Conservation (phyloP, 2,888 invertebrate species). For the Octodonta nipae region DNA sequence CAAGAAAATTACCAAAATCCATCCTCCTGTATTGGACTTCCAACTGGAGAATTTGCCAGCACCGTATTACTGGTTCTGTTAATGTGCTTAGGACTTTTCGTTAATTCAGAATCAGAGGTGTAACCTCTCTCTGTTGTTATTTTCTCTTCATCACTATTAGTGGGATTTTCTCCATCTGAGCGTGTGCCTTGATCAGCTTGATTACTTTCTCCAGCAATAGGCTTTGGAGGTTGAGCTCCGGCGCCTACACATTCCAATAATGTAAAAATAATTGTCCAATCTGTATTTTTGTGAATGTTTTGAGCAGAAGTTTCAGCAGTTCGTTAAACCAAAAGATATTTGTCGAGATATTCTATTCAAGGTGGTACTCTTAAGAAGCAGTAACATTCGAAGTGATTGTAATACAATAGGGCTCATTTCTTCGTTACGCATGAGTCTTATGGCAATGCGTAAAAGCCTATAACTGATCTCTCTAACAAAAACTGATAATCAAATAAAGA, state of each 20-base stretch:
- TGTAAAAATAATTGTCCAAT: constrained; percentile 92
- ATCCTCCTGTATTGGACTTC: constrained; percentile 38
- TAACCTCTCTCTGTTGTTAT: constrained; percentile 52
- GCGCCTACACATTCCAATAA: constrained; percentile 90
- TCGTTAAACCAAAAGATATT: constrained; percentile 82
- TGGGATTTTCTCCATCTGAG: constrained; percentile 45
- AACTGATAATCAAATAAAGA: constrained; percentile 61
- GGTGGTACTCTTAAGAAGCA: constrained; percentile 57
- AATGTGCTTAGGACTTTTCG: constrained; percentile 38
- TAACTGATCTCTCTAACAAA: constrained; percentile 67
- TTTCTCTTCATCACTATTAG: constrained; percentile 40
- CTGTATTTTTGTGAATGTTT: constrained; percentile 83
- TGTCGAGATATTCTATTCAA: constrained; percentile 62
- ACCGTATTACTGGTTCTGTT: constrained; percentile 30
- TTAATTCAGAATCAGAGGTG: constrained; percentile 73
- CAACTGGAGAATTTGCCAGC: constrained; percentile 22
- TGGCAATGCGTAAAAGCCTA: constrained; percentile 81
- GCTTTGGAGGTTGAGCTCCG: constrained; percentile 52
- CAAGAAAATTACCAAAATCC: constrained; percentile 56
- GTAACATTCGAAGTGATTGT: constrained; percentile 64
- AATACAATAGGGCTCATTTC: constrained; percentile 78
- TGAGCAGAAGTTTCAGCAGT: constrained; percentile 91
- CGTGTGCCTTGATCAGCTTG: constrained; percentile 34
- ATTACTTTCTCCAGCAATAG: constrained; percentile 28
- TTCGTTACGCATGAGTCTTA: constrained; percentile 81